Evolutionary conservation across 1,140 invertebrate genomes (phyloP), one percentile per base, ranked within the genome.

Genomic region (Heliconius melpomene): DNA sequence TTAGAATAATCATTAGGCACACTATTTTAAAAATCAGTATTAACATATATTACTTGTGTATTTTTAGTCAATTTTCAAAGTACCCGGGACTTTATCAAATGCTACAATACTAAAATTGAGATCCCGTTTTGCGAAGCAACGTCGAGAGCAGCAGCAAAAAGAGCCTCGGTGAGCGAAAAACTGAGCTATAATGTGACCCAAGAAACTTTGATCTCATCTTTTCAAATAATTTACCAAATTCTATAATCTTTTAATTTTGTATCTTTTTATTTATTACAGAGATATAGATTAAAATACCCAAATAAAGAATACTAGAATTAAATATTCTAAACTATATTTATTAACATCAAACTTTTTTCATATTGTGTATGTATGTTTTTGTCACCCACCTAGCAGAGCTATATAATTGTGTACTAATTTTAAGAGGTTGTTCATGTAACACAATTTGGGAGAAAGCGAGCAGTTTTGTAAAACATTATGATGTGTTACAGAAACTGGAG

Each of bases 61-160:
- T 82, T 96, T 96, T 82, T 94, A 98, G 97, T 96, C 96, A 87
- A 97, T 97, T 88, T 98, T 98, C 91, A 96, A 96, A 95, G 95
- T 96, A 92, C 96, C 97, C 88, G 97, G 97, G 77, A 97, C 97
- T 66, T 94, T 98, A 86, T 96, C 97, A 76, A 95, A 95, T 79
- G 93, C 93, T 26, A 96, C 95, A 78, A 96, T 98, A 87, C 82
- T 94, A 71, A 96, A 96, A 85, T 89, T 97, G 78, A 94, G 97
- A 78, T 92, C 90, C 32, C 96, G 96, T 79, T 94, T 95, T 75
- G 94, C 95, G 3, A 95, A 95, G 84, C 94, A 95, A 80, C 95
- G 94, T 32, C 91, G 91, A 26, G 94, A 95, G 88, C 91, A 92
- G 75, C 89, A 91, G 70, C 88, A 93, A 82, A 94, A 94, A 77